Percentiles rank a stretch among this genome's conserved stretches.
Conservation (phyloP, 37 sponge, comb jelly and placozoan genomes). For the Aphrocallistes beatrix region DNA sequence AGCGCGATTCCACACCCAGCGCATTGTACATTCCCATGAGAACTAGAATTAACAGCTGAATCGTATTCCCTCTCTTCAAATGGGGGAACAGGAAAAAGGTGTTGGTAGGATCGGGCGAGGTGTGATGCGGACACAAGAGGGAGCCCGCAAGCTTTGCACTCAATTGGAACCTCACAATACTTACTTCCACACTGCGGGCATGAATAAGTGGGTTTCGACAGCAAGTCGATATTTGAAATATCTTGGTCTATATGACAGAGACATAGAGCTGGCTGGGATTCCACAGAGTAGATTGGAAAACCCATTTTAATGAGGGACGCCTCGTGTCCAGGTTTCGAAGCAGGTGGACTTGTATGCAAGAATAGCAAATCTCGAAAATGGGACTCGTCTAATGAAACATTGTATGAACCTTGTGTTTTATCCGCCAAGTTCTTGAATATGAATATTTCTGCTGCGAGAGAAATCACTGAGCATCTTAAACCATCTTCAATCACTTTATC, state of each 20-base stretch:
- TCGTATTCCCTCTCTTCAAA: slow-evolving; percentile 35
- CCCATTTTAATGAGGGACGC: slow-evolving; percentile 83
- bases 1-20: not conserved
- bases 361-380: slow-evolving; percentile 72
- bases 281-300: slow-evolving; percentile 19
- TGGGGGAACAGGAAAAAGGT: slow-evolving; percentile 67
- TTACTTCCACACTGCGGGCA: slow-evolving; percentile 62
- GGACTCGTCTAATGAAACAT: slow-evolving; percentile 62
- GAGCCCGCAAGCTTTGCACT: slow-evolving; percentile 71
- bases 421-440: slow-evolving; percentile 66
- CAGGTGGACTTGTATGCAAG: slow-evolving; percentile 73
- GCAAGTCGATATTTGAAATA: not conserved
- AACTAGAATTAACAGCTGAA: not conserved
- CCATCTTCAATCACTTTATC: slow-evolving; percentile 39
- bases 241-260: not conserved
- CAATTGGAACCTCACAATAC: slow-evolving; percentile 89
- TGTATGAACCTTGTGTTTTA: slow-evolving; percentile 66
- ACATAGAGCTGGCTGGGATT: slow-evolving; percentile 15
- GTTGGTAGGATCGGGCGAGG: slow-evolving; percentile 85
- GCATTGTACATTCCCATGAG: not conserved
- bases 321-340: slow-evolving; percentile 45
- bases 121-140: slow-evolving; percentile 84
- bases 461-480: slow-evolving; percentile 65
- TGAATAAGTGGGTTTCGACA: not conserved
- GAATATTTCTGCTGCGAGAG: slow-evolving; percentile 73